These are phyloP conservation scores for Cirrhinus mrigala DNA, from an alignment of 2,797 vertebrate species.

Conservation along the genomic window DNA sequence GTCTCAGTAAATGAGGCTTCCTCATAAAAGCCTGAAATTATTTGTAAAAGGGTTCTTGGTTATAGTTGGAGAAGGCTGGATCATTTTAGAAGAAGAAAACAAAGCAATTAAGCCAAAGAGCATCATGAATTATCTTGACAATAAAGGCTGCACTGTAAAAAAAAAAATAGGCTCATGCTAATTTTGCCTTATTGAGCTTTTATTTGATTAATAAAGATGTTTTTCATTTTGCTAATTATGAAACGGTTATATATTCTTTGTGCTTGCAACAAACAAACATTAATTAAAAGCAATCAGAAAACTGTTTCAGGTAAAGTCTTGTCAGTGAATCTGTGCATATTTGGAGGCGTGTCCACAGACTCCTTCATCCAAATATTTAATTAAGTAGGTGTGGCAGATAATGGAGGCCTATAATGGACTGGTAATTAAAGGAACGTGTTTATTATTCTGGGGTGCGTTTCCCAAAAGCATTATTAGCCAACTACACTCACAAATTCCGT, in stretches of 20 bases:
- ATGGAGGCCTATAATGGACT: not conserved
- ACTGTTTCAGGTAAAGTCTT: not conserved
- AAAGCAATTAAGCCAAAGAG: not conserved
- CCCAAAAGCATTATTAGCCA: too few relatives aligned
- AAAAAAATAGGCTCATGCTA: too few relatives aligned
- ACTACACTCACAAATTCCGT: too few relatives aligned
- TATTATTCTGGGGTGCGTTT: not conserved
- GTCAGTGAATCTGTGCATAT: not conserved
- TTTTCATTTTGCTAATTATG: not conserved
- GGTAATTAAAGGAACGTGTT: not conserved
- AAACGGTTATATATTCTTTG: not conserved
- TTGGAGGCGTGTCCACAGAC: not conserved
- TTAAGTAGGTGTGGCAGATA: not conserved
- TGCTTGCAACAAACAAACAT: not conserved
- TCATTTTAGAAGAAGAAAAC: not conserved
- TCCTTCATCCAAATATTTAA: not conserved
- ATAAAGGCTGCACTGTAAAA: not conserved
- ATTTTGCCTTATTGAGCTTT: not conserved
- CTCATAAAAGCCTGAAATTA: constrained; percentile 18
- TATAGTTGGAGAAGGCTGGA: not conserved
- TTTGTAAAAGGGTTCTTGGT: not conserved
- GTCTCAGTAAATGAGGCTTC: not conserved
- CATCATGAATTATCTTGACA: not conserved
- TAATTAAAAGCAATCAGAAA: not conserved
- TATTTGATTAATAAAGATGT: not conserved